Percentiles rank a stretch among this genome's conserved stretches.
Conservation (phyloP, 2,797 vertebrate genomes). For the Falco peregrinus region DNA sequence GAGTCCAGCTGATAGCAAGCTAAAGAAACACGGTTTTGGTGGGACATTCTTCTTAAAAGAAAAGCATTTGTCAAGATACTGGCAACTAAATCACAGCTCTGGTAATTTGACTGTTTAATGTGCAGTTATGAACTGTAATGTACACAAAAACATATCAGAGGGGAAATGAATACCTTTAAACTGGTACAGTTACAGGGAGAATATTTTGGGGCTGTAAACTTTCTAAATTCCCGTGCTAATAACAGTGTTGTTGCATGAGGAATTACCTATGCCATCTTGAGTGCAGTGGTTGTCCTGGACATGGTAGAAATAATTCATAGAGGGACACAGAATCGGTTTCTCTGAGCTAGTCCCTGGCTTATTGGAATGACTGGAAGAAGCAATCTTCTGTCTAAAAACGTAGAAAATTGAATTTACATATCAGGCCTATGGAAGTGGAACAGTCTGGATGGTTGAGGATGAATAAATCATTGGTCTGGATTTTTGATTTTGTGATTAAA, state of each 20-base stretch:
- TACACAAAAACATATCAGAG: fast-evolving
- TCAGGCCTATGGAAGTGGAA: background rate
- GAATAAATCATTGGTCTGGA: background rate
- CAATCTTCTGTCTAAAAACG: background rate
- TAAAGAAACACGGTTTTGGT: background rate
- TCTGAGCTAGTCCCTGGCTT: background rate
- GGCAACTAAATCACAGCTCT: background rate
- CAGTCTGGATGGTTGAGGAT: background rate
- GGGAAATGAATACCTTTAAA: background rate
- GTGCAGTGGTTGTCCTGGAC: background rate
- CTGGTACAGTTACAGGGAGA: background rate
- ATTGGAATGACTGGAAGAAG: background rate
- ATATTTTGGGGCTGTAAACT: background rate
- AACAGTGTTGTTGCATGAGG: background rate
- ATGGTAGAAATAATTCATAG: background rate
- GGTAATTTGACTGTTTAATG: background rate
- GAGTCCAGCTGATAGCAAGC: background rate
- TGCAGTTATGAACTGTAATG: background rate
- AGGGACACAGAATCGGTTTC: background rate
- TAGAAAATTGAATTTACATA: background rate
- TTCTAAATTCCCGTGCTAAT: background rate
- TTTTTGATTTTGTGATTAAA: background rate
- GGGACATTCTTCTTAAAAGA: background rate
- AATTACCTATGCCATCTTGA: background rate
- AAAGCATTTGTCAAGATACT: fast-evolving